Base-by-base conservation (phyloP, 2,797 vertebrate species). In the Syngnathus acus region DNA sequence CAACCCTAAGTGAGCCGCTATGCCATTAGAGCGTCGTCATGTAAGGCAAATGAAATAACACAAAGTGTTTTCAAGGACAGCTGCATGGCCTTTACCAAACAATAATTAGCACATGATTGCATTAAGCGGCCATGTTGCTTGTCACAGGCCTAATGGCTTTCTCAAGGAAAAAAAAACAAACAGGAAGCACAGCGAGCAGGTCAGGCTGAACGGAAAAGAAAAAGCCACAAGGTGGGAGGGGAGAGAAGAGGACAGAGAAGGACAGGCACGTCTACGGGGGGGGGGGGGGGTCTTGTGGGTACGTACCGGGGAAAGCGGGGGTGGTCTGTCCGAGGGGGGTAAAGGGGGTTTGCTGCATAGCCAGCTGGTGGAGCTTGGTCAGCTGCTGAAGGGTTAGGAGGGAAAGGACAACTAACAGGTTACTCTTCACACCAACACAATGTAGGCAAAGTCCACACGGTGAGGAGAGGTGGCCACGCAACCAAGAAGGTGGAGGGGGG, bases 321-420 rank as follows among this genome's bases (percentile, higher is more conserved):
- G 94, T 95, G 95, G 95, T 96, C 95, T 97, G 95, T 96, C 95
- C 95, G 83, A 97, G 95, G 92, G 95, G 94, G 94, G 93, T 95
- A 95, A 96, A 96, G 87, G 95, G 95, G 94, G 94, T 94, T 95
- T 97, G 95, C 95, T 96, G 95, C 95, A 96, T 95, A 94, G 95
- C 95, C 94, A 96, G 92, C 94, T 95, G 95, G 95, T 96, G 95
- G 93, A 97, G 95, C 95, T 97, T 97, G 95, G 94, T 97, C 94
- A 97, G 94, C 95, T 97, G 95, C 95, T 96, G 94, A 93, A 86
- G 94, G 94, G 88, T 94, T 92, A 92, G 95, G 94, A 97, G 96
- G 95, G 95, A 98, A 93, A 97, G 89, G 93, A 97, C 92, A 98
- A 91, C 96, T 97, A 96, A 97, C 94, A 97, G 94, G 94, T 98